Evolutionary conservation across 2,113 vertebrate species (phyloP).

Genomic region (Leuciscus idus): DNA sequence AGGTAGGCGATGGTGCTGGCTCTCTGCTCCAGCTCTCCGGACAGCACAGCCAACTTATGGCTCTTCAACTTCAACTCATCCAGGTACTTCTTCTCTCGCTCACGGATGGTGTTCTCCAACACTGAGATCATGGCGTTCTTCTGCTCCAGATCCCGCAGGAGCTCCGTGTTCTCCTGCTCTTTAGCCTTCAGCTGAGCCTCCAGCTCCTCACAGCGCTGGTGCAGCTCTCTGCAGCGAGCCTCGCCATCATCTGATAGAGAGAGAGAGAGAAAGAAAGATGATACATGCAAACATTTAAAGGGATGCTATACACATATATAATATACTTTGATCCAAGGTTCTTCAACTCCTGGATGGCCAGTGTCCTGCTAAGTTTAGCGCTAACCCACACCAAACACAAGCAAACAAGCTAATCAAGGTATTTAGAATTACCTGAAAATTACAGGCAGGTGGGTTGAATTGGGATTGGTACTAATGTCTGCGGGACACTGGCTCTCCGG

Average conservation of each 20-base stretch:
- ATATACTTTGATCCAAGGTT: neutral
- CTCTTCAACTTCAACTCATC: conserved; percentile 97
- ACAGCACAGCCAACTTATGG: conserved; percentile 90
- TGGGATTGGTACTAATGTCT: neutral
- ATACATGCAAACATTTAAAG: conserved; percentile 2
- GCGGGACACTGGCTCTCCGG: neutral
- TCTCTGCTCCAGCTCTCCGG: conserved; percentile 93
- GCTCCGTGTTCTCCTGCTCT: conserved; percentile 87
- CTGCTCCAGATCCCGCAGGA: conserved; percentile 90
- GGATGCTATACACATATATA: neutral
- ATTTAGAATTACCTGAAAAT: neutral
- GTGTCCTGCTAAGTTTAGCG: neutral
- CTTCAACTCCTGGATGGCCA: neutral
- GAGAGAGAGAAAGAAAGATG: neutral
- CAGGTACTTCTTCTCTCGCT: conserved; percentile 93
- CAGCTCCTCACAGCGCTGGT: conserved; percentile 87
- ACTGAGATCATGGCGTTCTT: conserved; percentile 91
- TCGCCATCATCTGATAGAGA: conserved; percentile 70
- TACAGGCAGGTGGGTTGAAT: neutral
- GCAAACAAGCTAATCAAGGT: neutral
- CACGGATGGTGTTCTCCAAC: conserved; percentile 92
- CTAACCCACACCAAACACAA: neutral
- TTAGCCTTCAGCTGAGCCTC: conserved; percentile 89
- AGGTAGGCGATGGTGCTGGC: conserved; percentile 94
- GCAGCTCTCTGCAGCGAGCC: conserved; percentile 83